Evolutionary conservation across 2,797 vertebrate genomes (phyloP), one percentile per base, ranked within the genome.

Genomic region (Protosalanx chinensis): DNA sequence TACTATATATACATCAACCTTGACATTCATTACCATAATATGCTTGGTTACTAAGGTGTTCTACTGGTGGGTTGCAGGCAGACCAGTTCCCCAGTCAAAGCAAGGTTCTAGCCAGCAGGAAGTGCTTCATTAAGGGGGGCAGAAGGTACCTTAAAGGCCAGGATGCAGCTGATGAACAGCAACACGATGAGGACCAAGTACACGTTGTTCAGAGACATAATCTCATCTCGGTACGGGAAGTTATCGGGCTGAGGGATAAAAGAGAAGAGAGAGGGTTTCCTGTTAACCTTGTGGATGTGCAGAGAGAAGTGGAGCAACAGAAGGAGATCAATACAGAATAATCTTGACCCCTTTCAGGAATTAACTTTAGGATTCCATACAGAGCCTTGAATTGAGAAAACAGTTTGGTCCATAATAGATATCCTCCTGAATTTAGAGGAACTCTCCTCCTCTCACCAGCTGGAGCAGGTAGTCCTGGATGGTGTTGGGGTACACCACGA

Each of bases 171-270:
- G 71, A 97, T 94, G 88, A 97, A 98, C 82, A 97, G 88, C 74
- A 98, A 92, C 79, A 98, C 95, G 69, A 95, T 91, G 76, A 97
- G 90, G 79, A 96, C 91, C 88, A 98, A 88, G 86, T 95, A 97
- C 0, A 94, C 89, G 33, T 93, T 94, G 79, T 95, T 98, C 88
- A 98, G 93, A 56, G 95, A 94, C 77, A 94, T 91, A 61, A 98
- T 93, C 77, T 97, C 95, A 76, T 98, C 96, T 87, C 94, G 98
- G 90, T 97, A 97, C 53, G 95, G 96, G 85, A 98, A 96, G 85
- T 94, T 94, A 72, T 87, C 91, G 67, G 97, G 97, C 97, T 99
- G 91, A 27, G 64, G 10, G 30, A 18, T 10, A 41, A 2, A 41
- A 41, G 56, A 13, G 64, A 65, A 23, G 37, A 51, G 6, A 74